Evolutionary conservation across 2,113 vertebrate species (phyloP).

Genomic region (Macaca mulatta): DNA sequence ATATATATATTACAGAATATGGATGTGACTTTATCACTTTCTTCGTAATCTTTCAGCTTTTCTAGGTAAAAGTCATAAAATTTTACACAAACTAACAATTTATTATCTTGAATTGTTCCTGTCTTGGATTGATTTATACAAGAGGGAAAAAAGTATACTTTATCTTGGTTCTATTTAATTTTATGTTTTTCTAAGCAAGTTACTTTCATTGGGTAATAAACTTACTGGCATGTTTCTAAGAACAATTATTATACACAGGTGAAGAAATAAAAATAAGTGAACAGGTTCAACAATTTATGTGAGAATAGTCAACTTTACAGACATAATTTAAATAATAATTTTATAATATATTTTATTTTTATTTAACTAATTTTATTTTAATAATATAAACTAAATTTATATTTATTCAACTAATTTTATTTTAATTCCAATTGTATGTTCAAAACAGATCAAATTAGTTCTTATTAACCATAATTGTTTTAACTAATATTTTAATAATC

Average conservation of each 20-base stretch:
- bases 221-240: background rate
- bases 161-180: background rate
- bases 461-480: background rate
- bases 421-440: background rate
- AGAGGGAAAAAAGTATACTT: background rate
- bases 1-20: background rate
- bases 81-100: background rate
- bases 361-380: too few relatives aligned
- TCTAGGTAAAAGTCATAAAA: background rate
- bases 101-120: background rate
- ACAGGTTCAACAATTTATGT: background rate
- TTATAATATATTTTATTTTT: too few relatives aligned
- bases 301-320: background rate
- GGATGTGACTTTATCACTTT: background rate
- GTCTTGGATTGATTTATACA: background rate
- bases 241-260: background rate
- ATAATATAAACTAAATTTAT: too few relatives aligned
- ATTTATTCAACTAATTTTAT: background rate
- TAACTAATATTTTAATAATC: background rate
- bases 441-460: background rate
- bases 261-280: background rate
- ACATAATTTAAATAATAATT: background rate
- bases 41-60: background rate
- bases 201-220: background rate
- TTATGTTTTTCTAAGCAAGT: background rate